Evolutionary conservation across 2,888 invertebrate species (phyloP).

Genomic region (Endotricha flammealis): DNA sequence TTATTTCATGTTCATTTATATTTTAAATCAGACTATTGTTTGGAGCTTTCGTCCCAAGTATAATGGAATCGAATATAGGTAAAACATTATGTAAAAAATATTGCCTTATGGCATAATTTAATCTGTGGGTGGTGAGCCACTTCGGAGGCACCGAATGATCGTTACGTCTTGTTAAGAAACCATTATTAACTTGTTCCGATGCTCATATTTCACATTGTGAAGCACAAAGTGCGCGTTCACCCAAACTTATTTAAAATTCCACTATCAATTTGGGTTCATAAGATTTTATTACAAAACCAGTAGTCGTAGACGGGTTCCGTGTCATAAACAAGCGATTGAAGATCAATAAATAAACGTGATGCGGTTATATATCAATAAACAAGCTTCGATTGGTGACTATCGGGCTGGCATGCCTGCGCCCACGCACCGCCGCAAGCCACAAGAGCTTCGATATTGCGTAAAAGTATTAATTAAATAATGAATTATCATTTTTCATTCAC

Average conservation of each 20-base stretch:
- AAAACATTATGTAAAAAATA: too few species aligned
- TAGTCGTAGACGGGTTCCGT: constrained; percentile 31
- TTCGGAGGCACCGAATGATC: too few species aligned
- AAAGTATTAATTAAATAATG: constrained; percentile 11
- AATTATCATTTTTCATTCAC: constrained; percentile 9
- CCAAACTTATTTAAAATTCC: constrained; percentile 1
- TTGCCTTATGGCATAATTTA: too few species aligned
- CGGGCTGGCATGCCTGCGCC: constrained; percentile 41
- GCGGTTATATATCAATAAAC: constrained; percentile 48
- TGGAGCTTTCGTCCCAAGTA: too few species aligned
- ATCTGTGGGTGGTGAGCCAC: too few species aligned
- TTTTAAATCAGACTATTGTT: too few species aligned
- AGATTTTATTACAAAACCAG: constrained; percentile 24
- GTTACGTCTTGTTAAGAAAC: too few species aligned
- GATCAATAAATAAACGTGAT: constrained; percentile 50
- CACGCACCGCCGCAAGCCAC: constrained; percentile 52
- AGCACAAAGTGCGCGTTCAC: background rate
- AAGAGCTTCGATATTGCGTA: constrained; percentile 29
- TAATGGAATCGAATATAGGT: too few species aligned
- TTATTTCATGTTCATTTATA: too few species aligned
- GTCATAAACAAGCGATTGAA: constrained; percentile 41
- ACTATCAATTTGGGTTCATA: background rate
- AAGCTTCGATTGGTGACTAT: constrained; percentile 37
- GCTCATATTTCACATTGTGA: background rate
- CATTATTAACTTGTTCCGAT: background rate